These are phyloP conservation scores for Aurelia sp. DNA, from an alignment of 30 jellyfish, hydroid and myxozoan species.

Conservation along the genomic window DNA sequence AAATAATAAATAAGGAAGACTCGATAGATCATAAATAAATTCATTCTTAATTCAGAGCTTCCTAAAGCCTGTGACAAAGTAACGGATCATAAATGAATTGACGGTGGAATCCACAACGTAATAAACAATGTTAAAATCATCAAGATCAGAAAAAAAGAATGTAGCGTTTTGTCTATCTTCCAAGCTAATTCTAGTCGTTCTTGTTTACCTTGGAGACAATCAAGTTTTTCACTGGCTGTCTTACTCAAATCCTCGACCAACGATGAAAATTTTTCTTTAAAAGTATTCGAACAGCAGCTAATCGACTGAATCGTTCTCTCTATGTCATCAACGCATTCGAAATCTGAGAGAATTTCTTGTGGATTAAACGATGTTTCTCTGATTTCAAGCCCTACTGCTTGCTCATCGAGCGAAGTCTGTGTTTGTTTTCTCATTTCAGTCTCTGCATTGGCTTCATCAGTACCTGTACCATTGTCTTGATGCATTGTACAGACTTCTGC, in stretches of 20 bases:
- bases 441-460: no score
- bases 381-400: no score
- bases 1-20: no score
- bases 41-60: no score
- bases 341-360: no score
- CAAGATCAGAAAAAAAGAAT: conserved; percentile 5
- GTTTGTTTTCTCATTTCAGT: no score
- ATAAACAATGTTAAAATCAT: background rate
- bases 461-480: no score
- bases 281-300: background rate
- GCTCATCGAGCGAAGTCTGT: no score
- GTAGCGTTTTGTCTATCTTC: conserved; percentile 12
- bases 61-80: no score
- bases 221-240: background rate
- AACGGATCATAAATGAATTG: background rate
- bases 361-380: no score
- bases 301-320: background rate
- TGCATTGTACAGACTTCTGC: no score
- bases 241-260: conserved; percentile 3
- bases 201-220: background rate
- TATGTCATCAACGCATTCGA: background rate
- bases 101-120: conserved; percentile 10
- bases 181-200: conserved; percentile 8
- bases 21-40: no score
- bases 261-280: conserved; percentile 7